Evolutionary conservation across 2,113 vertebrate genomes (phyloP), one percentile per base, ranked within the genome.

Genomic region (Zingel zingel): DNA sequence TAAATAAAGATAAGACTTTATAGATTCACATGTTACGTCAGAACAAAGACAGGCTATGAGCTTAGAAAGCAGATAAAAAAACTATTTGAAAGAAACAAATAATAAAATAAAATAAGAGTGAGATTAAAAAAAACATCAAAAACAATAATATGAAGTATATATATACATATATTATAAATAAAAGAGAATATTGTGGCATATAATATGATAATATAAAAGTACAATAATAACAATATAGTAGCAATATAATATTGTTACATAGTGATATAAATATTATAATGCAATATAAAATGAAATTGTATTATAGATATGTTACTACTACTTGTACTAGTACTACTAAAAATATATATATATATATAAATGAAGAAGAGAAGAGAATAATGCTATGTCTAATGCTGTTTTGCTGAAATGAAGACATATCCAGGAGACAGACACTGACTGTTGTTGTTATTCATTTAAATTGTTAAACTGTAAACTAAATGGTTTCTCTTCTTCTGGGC

Each of bases 401-500:
- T 1, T 0, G 18, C 39, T 66, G 48, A 72, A 10, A 30, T 69
- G 0, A 74, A 45, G 23, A 58, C 19, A 74, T 16, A 48, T 11
- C 16, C 30, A 54, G 18, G 53, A 80, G 30, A 48, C 43, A 50
- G 27, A 2, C 67, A 71, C 25, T 69, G 59, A 53, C 39, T 57
- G 23, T 53, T 13, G 39, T 50, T 72, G 18, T 78, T 48, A 70
- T 30, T 64, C 33, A 74, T 81, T 45, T 30, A n/a, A 19, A 21
- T 23, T 43, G 56, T 50, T 82, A 57, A 81, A 79, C 47, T 53
- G 59, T 53, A 73, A 64, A 81, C 21, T 53, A 70, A 86, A 81
- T 0, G 36, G 8, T 11, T 56, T 59, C 56, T 78, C n/a, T 11
- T 18, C 61, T 43, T 71, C 78, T 48, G 47, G 27, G 4, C 2